Conservation (phyloP, 2,113 vertebrate species). For the Mohoua ochrocephala region DNA sequence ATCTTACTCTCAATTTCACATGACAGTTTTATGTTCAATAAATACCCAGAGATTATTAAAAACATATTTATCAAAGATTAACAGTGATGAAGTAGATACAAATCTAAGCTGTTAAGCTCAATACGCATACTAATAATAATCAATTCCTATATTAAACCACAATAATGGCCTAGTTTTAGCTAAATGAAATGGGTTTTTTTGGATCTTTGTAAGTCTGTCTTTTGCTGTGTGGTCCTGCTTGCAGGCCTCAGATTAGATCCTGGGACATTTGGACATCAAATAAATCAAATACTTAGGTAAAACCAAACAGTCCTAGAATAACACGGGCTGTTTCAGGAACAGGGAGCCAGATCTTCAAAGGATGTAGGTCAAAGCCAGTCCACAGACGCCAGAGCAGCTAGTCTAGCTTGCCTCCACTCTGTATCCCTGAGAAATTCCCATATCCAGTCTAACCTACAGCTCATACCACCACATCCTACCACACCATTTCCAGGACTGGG, state of each 20-base stretch:
- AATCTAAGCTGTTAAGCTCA: constrained; percentile 68
- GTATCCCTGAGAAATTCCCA: not conserved
- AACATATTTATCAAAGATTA: constrained; percentile 80
- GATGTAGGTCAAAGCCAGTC: not conserved
- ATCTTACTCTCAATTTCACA: constrained; percentile 43
- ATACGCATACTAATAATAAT: constrained; percentile 66
- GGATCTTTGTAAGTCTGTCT: not conserved
- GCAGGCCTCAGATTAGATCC: not conserved
- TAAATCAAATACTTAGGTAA: not conserved
- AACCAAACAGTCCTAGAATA: not conserved
- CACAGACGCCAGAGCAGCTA: not conserved
- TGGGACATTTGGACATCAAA: not conserved
- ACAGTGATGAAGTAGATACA: constrained; percentile 69
- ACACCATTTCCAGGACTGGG: not conserved
- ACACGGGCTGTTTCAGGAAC: not conserved
- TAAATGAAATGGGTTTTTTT: not conserved
- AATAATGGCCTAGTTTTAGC: constrained; percentile 53
- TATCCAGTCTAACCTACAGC: not conserved
- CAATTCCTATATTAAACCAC: constrained; percentile 67
- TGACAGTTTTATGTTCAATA: constrained; percentile 73
- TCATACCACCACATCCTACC: not conserved
- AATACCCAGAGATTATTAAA: constrained; percentile 76
- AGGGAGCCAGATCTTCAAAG: not conserved
- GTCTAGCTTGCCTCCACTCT: not conserved
- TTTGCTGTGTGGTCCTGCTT: not conserved